Evolutionary conservation across 2,113 vertebrate species (phyloP).

Genomic region (Hippoglossus stenolepis): DNA sequence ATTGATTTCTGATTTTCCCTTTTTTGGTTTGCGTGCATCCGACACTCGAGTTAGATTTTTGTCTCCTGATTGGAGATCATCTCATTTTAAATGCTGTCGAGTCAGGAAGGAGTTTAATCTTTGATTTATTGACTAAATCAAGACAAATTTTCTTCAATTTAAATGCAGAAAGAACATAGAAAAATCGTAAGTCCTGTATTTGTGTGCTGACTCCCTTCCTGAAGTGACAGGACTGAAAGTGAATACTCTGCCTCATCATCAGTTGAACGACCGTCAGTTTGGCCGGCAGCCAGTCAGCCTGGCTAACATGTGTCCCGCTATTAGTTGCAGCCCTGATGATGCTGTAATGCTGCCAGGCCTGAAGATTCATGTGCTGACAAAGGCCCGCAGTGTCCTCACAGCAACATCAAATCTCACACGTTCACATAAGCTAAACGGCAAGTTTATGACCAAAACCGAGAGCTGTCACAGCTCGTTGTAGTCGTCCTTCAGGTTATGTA

Average conservation of each 20-base stretch:
- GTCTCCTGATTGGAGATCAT: not conserved
- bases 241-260: slow-evolving; percentile 36
- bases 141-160: not conserved
- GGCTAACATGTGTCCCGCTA: slow-evolving; percentile 48
- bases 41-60: slow-evolving; percentile 22
- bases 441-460: slow-evolving; percentile 12
- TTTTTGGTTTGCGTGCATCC: slow-evolving; percentile 47
- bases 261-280: slow-evolving; percentile 30
- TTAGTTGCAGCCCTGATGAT: slow-evolving; percentile 51
- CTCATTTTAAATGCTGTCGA: slow-evolving; percentile 44
- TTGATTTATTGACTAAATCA: not conserved
- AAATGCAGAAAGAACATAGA: not conserved
- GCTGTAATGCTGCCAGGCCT: slow-evolving; percentile 45
- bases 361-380: slow-evolving; percentile 55
- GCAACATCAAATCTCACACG: slow-evolving; percentile 7
- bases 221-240: slow-evolving; percentile 53
- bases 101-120: slow-evolving; percentile 42
- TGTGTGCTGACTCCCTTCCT: slow-evolving; percentile 28
- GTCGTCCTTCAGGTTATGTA: not conserved
- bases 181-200: not conserved
- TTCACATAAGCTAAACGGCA: not conserved
- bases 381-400: slow-evolving; percentile 9
- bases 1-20: slow-evolving; percentile 27
- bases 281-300: slow-evolving; percentile 44
- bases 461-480: not conserved